Percentiles rank a stretch among this genome's conserved stretches.
These are phyloP conservation scores for Mormyrops boulengeri DNA, from an alignment of 2,797 vertebrate species.

Conservation along the genomic window DNA sequence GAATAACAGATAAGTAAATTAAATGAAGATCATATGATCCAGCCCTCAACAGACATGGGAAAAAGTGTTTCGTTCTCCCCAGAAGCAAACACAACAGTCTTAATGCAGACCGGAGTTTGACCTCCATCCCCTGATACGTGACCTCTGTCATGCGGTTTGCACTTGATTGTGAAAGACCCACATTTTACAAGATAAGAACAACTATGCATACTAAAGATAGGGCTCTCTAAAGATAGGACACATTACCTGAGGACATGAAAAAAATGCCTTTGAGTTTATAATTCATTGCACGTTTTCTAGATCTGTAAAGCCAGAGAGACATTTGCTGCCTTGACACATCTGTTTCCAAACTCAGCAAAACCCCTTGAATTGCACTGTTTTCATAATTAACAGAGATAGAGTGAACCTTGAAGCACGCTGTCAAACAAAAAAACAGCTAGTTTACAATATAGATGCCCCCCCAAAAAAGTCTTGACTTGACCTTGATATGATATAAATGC, in stretches of 20 bases:
- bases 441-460: background rate
- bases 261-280: background rate
- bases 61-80: background rate
- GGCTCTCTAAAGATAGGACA: background rate
- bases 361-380: background rate
- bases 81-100: background rate
- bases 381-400: background rate
- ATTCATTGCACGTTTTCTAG: background rate
- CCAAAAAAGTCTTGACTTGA: background rate
- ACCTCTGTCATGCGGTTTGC: background rate
- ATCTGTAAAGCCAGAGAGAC: background rate
- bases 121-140: background rate
- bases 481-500: background rate
- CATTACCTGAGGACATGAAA: background rate
- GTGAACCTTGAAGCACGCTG: background rate
- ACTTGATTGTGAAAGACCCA: background rate
- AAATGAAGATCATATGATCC: background rate
- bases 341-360: background rate
- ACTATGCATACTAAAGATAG: background rate
- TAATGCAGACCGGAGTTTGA: background rate
- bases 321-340: background rate
- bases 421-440: background rate
- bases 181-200: background rate
- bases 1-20: background rate
- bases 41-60: background rate